Evolutionary conservation across 2,113 vertebrate species (phyloP), one percentile per base, ranked within the genome.

Genomic region (Danionella cerebrum): DNA sequence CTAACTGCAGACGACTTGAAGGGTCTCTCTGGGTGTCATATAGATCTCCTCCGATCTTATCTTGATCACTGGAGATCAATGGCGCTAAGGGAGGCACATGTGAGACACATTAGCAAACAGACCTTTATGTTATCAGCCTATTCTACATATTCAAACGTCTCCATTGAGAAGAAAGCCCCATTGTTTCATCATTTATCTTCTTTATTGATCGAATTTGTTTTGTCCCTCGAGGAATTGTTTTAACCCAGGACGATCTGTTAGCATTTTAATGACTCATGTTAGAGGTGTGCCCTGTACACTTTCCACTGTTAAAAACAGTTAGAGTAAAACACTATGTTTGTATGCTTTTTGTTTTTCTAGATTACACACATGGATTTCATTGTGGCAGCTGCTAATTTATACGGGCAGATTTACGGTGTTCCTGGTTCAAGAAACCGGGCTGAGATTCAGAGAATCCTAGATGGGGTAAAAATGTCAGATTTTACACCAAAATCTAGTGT

Each of bases 321-420:
- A 12, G 3, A 25, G 6, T 5, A 13, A 2, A 64, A 6, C 7
- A 1, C 42, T 6, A 13, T 51, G n/a, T n/a, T n/a, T n/a, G n/a
- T n/a, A n/a, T n/a, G 44, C 25, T 67, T 19, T 62, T 16, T 19
- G 73, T 42, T 79, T 22, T 76, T 72, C 69, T 50, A 97, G 95
- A 71, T 78, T 14, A 75, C 71, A 1, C 91, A 95, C 65, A 65
- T 92, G 81, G 86, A 84, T 1, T 98, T 89, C 11, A 62, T 97
- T 27, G 36, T 89, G 74, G 88, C 90, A 0, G 89, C 93, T 24
- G 91, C 93, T 29, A 88, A 84, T 68, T 84, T 98, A 29, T 92
- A 90, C 11, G 90, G 87, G 16, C 83, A 86, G 54, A 86, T 69
- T 4, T 84, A 92, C 4, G 78, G 82, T 1, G 77, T 97, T 6